Evolutionary conservation across 2,888 invertebrate genomes (phyloP).

Genomic region (Lysandra bellargus): DNA sequence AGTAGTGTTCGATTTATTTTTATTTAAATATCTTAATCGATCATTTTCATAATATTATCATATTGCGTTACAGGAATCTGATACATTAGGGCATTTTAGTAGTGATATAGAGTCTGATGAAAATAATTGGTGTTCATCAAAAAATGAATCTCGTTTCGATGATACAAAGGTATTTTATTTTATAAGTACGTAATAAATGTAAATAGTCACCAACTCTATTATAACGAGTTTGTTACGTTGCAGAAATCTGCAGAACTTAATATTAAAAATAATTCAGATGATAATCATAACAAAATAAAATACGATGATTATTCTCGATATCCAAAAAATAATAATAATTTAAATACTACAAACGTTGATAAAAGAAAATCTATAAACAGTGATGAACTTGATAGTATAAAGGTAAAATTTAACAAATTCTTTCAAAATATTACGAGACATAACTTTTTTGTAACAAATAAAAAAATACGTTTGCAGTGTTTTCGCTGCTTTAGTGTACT

Average conservation of each 20-base stretch:
- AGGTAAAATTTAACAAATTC: background rate
- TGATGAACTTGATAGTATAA: background rate
- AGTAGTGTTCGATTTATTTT: background rate
- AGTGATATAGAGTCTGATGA: background rate
- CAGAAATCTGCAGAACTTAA: background rate
- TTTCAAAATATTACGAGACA: background rate
- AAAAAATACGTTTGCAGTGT: too few species aligned
- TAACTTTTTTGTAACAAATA: background rate
- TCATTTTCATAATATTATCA: background rate
- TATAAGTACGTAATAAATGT: background rate
- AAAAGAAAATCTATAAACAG: background rate
- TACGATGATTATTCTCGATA: background rate
- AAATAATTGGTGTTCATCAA: background rate
- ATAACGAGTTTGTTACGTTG: background rate
- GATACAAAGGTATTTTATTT: background rate
- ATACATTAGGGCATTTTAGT: background rate
- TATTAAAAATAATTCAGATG: background rate
- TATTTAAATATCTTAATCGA: background rate
- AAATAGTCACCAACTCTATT: background rate
- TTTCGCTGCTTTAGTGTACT: background rate
- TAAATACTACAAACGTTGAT: background rate
- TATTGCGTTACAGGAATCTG: background rate
- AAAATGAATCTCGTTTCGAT: background rate
- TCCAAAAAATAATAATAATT: background rate
- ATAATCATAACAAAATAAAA: background rate